Conservation (phyloP, 2,888 invertebrate species). For the Hecatera dysodea region DNA sequence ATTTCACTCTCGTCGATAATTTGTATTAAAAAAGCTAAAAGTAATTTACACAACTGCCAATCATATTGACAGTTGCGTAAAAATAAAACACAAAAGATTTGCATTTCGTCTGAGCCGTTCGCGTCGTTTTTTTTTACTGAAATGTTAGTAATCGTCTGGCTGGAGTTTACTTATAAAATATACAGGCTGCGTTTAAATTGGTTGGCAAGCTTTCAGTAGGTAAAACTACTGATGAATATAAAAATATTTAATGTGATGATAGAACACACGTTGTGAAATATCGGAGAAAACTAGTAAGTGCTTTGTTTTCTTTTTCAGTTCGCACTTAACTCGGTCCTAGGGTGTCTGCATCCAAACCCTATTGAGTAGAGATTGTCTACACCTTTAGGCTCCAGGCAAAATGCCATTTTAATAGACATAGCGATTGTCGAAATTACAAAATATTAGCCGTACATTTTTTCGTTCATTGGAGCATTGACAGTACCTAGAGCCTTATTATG, state of each 20-base stretch:
- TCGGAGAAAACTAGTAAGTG: not conserved
- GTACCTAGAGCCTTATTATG: no score
- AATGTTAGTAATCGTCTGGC: not conserved
- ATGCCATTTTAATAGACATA: no score
- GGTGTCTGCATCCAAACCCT: no score
- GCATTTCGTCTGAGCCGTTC: slow-evolving; percentile 18
- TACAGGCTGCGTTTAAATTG: not conserved
- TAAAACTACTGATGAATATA: not conserved
- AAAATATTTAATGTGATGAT: not conserved
- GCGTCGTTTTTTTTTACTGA: slow-evolving; percentile 6
- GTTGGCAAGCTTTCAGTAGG: slow-evolving; percentile 7
- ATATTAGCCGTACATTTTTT: no score
- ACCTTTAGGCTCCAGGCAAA: no score
- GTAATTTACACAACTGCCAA: slow-evolving; percentile 47
- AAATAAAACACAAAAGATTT: slow-evolving; percentile 42
- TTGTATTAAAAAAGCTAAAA: slow-evolving; percentile 36
- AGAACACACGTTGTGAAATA: not conserved
- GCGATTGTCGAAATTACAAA: no score
- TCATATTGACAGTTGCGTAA: slow-evolving; percentile 44
- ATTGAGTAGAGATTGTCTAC: no score
- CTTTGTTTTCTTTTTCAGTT: no score
- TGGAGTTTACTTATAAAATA: slow-evolving; percentile 1
- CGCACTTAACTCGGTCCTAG: no score
- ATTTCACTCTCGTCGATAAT: slow-evolving; percentile 30
- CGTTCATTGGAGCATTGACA: no score